These are phyloP conservation scores for Cylas formicarius DNA, from an alignment of 1,140 invertebrate genomes.

Conservation along the genomic window DNA sequence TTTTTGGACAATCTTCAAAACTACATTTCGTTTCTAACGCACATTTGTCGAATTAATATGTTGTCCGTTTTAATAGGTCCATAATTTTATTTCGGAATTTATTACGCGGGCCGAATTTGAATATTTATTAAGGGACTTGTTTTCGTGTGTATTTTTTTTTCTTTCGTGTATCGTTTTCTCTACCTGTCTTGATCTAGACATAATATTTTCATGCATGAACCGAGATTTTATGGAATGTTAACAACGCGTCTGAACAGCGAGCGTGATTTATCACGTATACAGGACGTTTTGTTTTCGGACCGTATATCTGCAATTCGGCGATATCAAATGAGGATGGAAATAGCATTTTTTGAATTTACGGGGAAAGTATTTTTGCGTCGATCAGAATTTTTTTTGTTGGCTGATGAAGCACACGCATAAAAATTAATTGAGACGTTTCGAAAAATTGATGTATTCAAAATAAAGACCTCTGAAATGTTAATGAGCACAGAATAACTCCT, in stretches of 20 bases:
- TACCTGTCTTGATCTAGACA: constrained; percentile 7
- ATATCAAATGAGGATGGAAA: too few species aligned
- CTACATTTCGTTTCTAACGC: constrained; percentile 15
- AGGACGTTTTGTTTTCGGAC: constrained; percentile 1
- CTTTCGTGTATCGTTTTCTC: background rate
- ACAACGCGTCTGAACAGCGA: constrained; percentile 15
- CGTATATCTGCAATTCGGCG: background rate
- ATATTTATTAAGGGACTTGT: constrained; percentile 34
- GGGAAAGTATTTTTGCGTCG: too few species aligned
- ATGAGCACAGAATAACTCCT: too few species aligned
- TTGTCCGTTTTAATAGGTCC: constrained; percentile 27
- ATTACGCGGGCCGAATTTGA: constrained; percentile 33
- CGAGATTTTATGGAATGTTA: constrained; percentile 29
- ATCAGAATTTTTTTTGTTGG: too few species aligned
- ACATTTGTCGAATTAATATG: constrained; percentile 22
- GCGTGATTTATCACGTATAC: constrained; percentile 24
- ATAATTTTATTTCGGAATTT: constrained; percentile 33
- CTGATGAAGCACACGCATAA: too few species aligned
- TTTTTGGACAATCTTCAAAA: too few species aligned
- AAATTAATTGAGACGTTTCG: too few species aligned
- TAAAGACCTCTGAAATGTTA: too few species aligned
- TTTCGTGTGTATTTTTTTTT: too few species aligned
- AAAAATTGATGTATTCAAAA: too few species aligned
- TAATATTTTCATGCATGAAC: constrained; percentile 24
- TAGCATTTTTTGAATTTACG: too few species aligned